phyloP scores from a whole-genome alignment of 37 sponge, comb jelly and placozoan genomes.

The Axinella damicornis region DNA sequence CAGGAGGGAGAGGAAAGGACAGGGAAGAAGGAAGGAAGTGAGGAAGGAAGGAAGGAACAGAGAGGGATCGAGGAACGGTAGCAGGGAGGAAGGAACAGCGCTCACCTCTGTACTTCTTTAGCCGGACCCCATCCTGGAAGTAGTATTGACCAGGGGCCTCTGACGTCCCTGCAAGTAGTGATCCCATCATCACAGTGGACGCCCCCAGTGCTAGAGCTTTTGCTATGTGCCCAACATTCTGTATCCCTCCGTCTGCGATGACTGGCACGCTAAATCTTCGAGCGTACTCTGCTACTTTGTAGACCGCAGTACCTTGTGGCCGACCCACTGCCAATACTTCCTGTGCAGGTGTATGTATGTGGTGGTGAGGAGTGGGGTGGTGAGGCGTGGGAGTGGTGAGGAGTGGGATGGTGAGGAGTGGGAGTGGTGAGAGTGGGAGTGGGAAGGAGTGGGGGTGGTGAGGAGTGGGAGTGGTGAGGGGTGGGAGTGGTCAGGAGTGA shows the following conservation, averaged over 20 bases:
- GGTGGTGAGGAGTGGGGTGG: not conserved
- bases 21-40: not conserved
- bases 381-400: not conserved
- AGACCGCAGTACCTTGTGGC: conserved; percentile 95
- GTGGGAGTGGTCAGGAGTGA: too few relatives aligned
- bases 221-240: conserved; percentile 85
- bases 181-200: conserved; percentile 95
- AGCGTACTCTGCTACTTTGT: conserved; percentile 94
- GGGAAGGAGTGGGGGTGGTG: too few relatives aligned
- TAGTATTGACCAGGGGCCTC: conserved; percentile 96
- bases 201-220: conserved; percentile 92
- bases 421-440: too few relatives aligned
- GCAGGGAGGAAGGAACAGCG: not conserved
- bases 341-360: conserved; percentile 14
- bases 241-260: conserved; percentile 96
- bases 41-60: not conserved
- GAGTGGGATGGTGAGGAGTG: not conserved
- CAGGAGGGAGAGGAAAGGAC: not conserved
- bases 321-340: conserved; percentile 97
- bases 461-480: too few relatives aligned
- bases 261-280: conserved; percentile 90
- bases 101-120: conserved; percentile 78
- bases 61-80: too few relatives aligned
- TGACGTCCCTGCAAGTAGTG: conserved; percentile 91
- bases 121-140: conserved; percentile 83